phyloP scores from a whole-genome alignment of 2,113 vertebrate genomes.

The Dromas ardeola region DNA sequence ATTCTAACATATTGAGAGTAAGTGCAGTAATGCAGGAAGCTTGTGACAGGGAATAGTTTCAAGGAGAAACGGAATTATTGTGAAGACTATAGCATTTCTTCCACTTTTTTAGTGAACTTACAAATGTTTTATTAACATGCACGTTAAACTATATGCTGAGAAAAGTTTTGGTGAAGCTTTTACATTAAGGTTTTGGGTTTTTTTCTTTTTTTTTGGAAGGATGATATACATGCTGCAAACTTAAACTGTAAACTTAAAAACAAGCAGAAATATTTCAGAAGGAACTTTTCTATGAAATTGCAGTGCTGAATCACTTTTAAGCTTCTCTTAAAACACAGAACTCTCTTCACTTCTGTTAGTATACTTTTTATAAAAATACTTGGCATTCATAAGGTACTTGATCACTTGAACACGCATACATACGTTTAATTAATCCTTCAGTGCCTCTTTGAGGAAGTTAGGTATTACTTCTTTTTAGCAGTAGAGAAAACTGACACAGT shows the following conservation, averaged over 20 bases:
- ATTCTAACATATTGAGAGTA: neutral
- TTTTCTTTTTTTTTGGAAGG: neutral
- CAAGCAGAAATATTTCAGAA: neutral
- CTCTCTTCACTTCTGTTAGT: neutral
- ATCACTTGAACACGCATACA: neutral
- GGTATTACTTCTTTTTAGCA: neutral
- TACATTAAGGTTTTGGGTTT: neutral
- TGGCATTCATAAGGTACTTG: neutral
- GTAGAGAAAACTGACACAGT: neutral
- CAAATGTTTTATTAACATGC: neutral
- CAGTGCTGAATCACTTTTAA: neutral
- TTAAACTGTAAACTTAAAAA: neutral
- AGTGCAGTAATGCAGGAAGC: neutral
- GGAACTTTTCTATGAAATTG: neutral
- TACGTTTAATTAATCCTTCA: constrained; percentile 29
- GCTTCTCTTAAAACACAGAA: neutral
- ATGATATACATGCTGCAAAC: neutral
- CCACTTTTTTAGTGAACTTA: neutral
- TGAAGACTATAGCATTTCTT: neutral
- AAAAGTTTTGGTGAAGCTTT: neutral
- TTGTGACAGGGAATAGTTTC: neutral
- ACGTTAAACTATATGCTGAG: neutral
- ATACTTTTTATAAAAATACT: neutral
- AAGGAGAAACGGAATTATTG: neutral
- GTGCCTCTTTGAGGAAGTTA: neutral